These are phyloP conservation scores for Ypsolopha scabrella DNA, from an alignment of 2,888 invertebrate genomes.

Conservation along the genomic window DNA sequence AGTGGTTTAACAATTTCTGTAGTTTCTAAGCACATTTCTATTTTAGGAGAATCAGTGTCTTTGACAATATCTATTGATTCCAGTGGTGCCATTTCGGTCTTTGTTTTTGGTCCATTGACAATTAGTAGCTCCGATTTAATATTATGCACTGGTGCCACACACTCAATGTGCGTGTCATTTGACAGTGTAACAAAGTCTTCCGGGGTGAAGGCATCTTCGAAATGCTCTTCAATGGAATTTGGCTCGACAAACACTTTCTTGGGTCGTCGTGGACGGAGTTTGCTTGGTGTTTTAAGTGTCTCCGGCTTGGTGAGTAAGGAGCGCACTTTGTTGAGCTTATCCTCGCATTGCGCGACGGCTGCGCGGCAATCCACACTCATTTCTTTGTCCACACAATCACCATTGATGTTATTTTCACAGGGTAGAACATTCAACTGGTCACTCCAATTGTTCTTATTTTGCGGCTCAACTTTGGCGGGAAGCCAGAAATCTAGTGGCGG, in stretches of 20 bases:
- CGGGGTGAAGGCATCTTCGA: constrained; percentile 46
- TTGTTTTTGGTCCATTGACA: constrained; percentile 28
- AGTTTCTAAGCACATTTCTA: background rate
- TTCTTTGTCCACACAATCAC: constrained; percentile 15
- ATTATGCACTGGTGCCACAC: constrained; percentile 25
- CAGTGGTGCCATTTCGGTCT: constrained; percentile 21
- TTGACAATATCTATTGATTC: background rate
- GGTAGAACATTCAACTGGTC: constrained; percentile 12
- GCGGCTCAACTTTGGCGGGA: constrained; percentile 35
- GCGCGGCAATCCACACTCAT: constrained; percentile 35
- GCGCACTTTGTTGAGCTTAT: constrained; percentile 41
- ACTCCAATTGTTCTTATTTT: constrained; percentile 38
- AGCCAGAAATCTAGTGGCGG: constrained; percentile 24
- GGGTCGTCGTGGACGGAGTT: constrained; percentile 20
- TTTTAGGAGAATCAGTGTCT: background rate
- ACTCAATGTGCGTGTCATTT: constrained; percentile 29
- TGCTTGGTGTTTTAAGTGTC: too few relatives aligned
- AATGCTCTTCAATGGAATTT: constrained; percentile 35
- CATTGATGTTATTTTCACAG: constrained; percentile 3
- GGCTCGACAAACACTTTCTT: constrained; percentile 39
- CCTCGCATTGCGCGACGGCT: constrained; percentile 42
- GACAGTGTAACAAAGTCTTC: constrained; percentile 40
- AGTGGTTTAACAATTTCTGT: background rate
- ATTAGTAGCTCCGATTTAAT: constrained; percentile 25
- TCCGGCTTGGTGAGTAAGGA: constrained; percentile 25